Conservation (phyloP, 2,113 vertebrate species). For the Tauraco erythrolophus region DNA sequence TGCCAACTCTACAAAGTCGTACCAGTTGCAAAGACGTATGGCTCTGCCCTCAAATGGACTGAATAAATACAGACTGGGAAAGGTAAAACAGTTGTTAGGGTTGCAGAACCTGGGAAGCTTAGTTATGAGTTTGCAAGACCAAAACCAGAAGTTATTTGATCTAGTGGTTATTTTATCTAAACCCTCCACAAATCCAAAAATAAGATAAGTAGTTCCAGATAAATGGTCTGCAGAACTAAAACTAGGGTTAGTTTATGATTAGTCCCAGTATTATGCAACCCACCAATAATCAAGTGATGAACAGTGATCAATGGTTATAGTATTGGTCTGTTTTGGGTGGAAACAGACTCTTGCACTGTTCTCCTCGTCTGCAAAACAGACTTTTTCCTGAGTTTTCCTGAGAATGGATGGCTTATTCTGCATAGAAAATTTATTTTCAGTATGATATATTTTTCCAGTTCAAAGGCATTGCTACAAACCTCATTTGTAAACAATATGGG, state of each 20-base stretch:
- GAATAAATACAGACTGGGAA: background rate
- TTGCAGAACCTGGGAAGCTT: background rate
- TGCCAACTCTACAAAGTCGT: background rate
- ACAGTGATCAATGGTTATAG: background rate
- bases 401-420: background rate
- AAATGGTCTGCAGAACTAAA: background rate
- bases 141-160: background rate
- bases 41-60: background rate
- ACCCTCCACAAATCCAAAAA: slow-evolving; percentile 10
- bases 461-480: background rate
- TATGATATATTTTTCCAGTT: background rate
- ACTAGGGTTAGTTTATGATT: background rate
- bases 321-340: background rate
- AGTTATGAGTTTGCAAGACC: background rate
- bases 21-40: background rate
- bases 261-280: background rate
- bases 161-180: background rate
- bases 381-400: background rate
- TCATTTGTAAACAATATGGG: background rate
- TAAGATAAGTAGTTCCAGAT: background rate
- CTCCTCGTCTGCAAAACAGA: background rate
- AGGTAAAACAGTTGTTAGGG: background rate
- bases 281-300: rapidly evolving
- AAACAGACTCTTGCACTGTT: background rate
- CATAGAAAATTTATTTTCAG: background rate